phyloP scores from a whole-genome alignment of 2,113 vertebrate genomes.

The Aspiorhynchus laticeps region DNA sequence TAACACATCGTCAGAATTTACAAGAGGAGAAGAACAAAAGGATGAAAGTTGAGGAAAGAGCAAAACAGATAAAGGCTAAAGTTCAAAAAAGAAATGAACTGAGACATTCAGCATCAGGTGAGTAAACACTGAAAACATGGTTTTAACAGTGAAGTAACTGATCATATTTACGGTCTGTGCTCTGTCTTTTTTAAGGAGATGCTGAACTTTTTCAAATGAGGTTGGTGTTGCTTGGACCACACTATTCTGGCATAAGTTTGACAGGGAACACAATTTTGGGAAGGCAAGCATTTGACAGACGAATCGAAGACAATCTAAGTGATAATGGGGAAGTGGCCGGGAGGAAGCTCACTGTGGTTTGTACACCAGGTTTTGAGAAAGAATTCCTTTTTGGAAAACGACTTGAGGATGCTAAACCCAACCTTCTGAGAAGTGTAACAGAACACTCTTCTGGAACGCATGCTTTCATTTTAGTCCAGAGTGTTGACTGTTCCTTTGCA shows the following conservation, averaged over 20 bases:
- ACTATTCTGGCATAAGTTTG: not conserved
- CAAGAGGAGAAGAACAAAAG: not conserved
- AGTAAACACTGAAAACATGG: too few species aligned
- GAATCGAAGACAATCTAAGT: not conserved
- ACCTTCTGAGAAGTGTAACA: not conserved
- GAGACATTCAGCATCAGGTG: not conserved
- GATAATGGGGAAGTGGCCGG: not conserved
- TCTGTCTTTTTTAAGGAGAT: not conserved
- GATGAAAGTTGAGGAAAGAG: not conserved
- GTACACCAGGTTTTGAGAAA: slow-evolving; percentile 10
- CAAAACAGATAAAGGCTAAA: not conserved
- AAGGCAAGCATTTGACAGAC: not conserved
- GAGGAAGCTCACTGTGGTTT: slow-evolving; percentile 3
- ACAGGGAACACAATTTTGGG: slow-evolving; percentile 7
- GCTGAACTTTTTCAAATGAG: not conserved
- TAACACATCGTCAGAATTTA: not conserved
- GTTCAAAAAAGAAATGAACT: not conserved
- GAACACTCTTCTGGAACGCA: not conserved
- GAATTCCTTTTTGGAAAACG: not conserved
- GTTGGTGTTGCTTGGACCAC: not conserved
- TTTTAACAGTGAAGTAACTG: too few species aligned
- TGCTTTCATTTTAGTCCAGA: not conserved
- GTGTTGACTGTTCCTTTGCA: not conserved
- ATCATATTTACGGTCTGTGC: too few species aligned
- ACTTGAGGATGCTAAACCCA: not conserved